Base-by-base conservation (phyloP, 1,140 invertebrate genomes). In the Atta colombica region DNA sequence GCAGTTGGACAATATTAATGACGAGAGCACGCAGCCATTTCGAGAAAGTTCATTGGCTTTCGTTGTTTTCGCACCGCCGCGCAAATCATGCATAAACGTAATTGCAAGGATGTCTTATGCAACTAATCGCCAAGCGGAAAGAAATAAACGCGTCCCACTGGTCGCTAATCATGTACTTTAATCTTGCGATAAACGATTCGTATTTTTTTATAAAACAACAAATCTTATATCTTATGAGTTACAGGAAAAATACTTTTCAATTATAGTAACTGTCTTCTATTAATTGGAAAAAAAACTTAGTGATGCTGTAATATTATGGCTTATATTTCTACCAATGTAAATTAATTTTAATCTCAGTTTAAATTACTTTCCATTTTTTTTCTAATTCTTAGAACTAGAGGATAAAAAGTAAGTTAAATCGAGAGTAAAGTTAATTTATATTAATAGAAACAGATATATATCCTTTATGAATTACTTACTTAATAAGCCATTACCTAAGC, bases 1-100 rank as follows among this genome's bases (percentile, higher is more conserved):
- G 51, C 85, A 87, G 88, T 86, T 61, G 68, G 55, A 55, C 69
- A 85, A 90, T 90, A 90, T 90, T 90, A 90, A 90, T 90, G 88
- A 89, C 80, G 55, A 87, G 66, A 66, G 49, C 77, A 74, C 66
- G 68, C 71, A 65, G 78, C 77, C 78, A 25, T 85, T 85, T 85
- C 88, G 86, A 69, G 51, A 82, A 82, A 65, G 78, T 78, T 63
- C 77, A 68, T 65, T 25, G 31, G 39, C 35, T 53, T 16, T 69
- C 74, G 55, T 71, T 72, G 58, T 49, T 68, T 45, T 28, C 35
- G 65, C 63, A 8, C 12, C 18, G 49, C 28, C 77, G 65, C 63
- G 66, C 53, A 21, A 81, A 45, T 49, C 68, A 18, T 8, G 25
- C 68, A 49, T 72, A 80, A 82, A 58, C 60, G 31, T 78, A 55